These are phyloP conservation scores for Caenorhabditis elegans DNA, from an alignment of 1,140 invertebrate genomes.

Conservation along the genomic window WBcel235 BX284606.5:7222501-7223000, in stretches of 20 bases:
- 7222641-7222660: background rate
- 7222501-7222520: conserved; percentile 30
- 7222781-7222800: background rate
- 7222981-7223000: background rate
- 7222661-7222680: background rate
- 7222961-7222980: background rate
- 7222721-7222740: background rate
- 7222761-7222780: background rate
- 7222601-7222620: background rate
- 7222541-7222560: conserved; percentile 30
- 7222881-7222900: conserved; percentile 12
- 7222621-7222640: conserved; percentile 14
- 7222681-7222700: conserved; percentile 14
- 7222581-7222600: conserved; percentile 11
- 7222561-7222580: conserved; percentile 28
- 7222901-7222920: background rate
- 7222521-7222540: conserved; percentile 24
- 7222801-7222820: background rate
- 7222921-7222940: background rate
- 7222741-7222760: conserved; percentile 7
- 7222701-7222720: background rate
- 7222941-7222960: background rate
- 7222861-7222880: background rate
- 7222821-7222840: conserved; percentile 27
- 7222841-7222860: background rate